Conservation (phyloP, 2,113 vertebrate genomes). For the Typhlomys cinereus region DNA sequence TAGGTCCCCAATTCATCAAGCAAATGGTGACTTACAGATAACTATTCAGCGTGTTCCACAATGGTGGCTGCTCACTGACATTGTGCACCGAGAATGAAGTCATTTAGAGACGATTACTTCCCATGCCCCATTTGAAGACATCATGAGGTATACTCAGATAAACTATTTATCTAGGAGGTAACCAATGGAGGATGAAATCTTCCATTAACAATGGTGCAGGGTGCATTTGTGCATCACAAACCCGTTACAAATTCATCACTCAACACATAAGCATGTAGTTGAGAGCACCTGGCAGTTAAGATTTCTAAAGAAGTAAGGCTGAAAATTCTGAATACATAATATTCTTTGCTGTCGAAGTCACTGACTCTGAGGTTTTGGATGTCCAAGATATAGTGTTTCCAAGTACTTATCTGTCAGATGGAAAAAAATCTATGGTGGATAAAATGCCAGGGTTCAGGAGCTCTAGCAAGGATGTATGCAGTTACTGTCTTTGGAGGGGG, state of each 20-base stretch:
- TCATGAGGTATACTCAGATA: not conserved
- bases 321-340: not conserved
- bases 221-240: not conserved
- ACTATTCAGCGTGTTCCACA: not conserved
- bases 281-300: not conserved
- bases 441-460: not conserved
- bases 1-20: slow-evolving; percentile 48
- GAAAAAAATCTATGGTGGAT: not conserved
- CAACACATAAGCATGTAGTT: not conserved
- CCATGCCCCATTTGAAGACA: not conserved
- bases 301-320: not conserved
- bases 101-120: not conserved
- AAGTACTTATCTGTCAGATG: not conserved
- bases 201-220: not conserved
- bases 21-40: slow-evolving; percentile 13
- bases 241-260: not conserved
- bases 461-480: not conserved
- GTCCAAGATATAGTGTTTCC: not conserved
- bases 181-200: slow-evolving; percentile 38
- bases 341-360: not conserved
- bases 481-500: not conserved
- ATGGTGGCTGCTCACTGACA: not conserved
- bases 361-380: not conserved
- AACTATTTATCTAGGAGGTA: slow-evolving; percentile 26
- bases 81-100: not conserved